A percentile compares a stretch with the other conserved stretches of the same genome.
These are phyloP conservation scores for Aphaenogaster rudis DNA, from an alignment of 1,140 invertebrate species.

Conservation along the genomic window DNA sequence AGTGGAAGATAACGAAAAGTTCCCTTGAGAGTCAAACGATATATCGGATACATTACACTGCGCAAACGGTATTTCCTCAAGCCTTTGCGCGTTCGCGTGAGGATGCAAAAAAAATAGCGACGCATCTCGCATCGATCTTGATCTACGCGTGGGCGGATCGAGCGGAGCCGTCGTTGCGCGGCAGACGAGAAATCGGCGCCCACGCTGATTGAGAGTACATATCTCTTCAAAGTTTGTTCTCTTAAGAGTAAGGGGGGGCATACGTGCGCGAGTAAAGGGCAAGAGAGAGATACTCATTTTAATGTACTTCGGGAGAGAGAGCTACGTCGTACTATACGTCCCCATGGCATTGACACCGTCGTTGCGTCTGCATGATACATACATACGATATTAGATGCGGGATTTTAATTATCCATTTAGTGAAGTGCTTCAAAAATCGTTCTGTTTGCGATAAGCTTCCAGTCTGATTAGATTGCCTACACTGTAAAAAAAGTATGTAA, in stretches of 20 bases:
- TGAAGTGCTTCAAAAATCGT: not conserved
- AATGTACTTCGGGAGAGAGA: slow-evolving; percentile 29
- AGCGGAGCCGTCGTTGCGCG: slow-evolving; percentile 64
- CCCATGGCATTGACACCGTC: slow-evolving; percentile 72
- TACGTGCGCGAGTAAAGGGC: slow-evolving; percentile 28
- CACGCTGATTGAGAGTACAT: slow-evolving; percentile 81
- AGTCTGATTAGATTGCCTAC: not conserved
- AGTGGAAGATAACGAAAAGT: not conserved
- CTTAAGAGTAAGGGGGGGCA: slow-evolving; percentile 26
- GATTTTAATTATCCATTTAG: slow-evolving; percentile 60
- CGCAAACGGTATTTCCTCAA: not conserved
- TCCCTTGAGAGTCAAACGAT: not conserved
- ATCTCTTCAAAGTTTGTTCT: slow-evolving; percentile 70
- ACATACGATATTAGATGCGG: slow-evolving; percentile 34
- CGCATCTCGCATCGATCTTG: slow-evolving; percentile 63
- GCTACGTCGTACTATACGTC: slow-evolving; percentile 23
- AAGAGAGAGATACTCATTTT: slow-evolving; percentile 6
- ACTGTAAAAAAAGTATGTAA: no score
- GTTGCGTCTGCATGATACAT: slow-evolving; percentile 3
- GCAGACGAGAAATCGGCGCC: slow-evolving; percentile 69
- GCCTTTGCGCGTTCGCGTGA: not conserved
- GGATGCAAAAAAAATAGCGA: not conserved
- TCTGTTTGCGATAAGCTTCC: not conserved
- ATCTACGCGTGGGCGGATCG: slow-evolving; percentile 74
- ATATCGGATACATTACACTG: not conserved